Percentiles rank a stretch among this genome's conserved stretches.
Evolutionary conservation across 2,113 vertebrate species (phyloP).

Genomic region (Puma concolor): DNA sequence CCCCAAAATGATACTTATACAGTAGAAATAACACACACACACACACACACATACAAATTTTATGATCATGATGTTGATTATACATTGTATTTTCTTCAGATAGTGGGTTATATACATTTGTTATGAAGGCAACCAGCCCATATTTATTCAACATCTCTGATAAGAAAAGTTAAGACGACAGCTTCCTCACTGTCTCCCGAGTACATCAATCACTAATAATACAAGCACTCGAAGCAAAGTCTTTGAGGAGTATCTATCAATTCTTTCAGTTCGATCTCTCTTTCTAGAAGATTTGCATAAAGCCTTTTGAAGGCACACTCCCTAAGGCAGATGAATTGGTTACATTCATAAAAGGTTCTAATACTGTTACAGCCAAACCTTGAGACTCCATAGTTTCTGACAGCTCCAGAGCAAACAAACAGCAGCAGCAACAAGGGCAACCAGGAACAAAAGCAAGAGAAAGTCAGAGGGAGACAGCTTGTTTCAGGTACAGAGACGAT

Average conservation of each 20-base stretch:
- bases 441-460: neutral
- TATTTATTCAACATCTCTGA: conserved; percentile 16
- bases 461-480: neutral
- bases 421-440: neutral
- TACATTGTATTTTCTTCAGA: neutral
- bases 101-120: neutral
- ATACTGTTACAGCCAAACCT: neutral
- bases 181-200: neutral
- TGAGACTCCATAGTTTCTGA: neutral
- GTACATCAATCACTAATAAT: neutral
- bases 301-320: neutral
- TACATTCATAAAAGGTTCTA: neutral
- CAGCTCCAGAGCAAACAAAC: neutral
- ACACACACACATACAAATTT: neutral
- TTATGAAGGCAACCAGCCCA: neutral
- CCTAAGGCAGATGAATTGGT: neutral
- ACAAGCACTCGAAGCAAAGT: neutral
- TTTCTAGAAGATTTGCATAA: neutral
- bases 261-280: neutral
- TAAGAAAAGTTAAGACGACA: neutral
- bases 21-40: neutral
- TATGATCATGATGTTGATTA: neutral
- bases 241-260: neutral
- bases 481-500: neutral
- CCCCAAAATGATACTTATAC: neutral